phyloP scores from a whole-genome alignment of 2,797 vertebrate species.

The Ptychadena robeensis region DNA sequence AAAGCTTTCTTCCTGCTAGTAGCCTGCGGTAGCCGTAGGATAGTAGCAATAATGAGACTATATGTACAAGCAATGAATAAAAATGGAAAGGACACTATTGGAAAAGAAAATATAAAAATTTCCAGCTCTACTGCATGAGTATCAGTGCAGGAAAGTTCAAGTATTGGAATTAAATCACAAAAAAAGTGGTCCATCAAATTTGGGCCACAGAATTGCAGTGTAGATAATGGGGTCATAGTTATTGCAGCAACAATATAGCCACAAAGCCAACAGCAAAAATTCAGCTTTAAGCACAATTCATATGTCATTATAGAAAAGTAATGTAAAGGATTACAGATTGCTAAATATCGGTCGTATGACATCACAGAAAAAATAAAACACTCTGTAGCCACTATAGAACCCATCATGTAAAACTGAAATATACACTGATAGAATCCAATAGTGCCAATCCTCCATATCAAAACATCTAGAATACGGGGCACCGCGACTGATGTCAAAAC shows the following conservation, averaged over 20 bases:
- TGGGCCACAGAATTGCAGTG: slow-evolving; percentile 65
- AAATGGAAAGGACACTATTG: slow-evolving; percentile 48
- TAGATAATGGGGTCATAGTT: slow-evolving; percentile 56
- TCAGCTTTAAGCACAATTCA: slow-evolving; percentile 57
- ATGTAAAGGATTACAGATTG: slow-evolving; percentile 54
- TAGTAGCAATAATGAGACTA: slow-evolving; percentile 31
- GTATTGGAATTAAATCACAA: slow-evolving; percentile 55
- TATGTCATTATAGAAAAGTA: slow-evolving; percentile 66
- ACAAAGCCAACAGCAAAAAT: slow-evolving; percentile 61
- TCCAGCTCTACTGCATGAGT: slow-evolving; percentile 55
- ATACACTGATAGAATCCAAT: slow-evolving; percentile 65
- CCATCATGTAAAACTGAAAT: slow-evolving; percentile 66
- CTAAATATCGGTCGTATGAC: slow-evolving; percentile 1
- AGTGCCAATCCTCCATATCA: slow-evolving; percentile 59
- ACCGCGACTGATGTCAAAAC: slow-evolving; percentile 67
- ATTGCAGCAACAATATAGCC: slow-evolving; percentile 64
- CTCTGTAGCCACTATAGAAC: slow-evolving; percentile 65
- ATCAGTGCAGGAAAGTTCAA: slow-evolving; percentile 51
- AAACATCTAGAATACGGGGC: slow-evolving; percentile 66
- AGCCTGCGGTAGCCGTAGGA: slow-evolving; percentile 48
- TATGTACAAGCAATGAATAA: slow-evolving; percentile 60
- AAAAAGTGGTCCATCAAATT: slow-evolving; percentile 69
- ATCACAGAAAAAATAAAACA: slow-evolving; percentile 66
- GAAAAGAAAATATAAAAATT: slow-evolving; percentile 18
- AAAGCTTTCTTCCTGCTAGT: slow-evolving; percentile 48